Conservation (phyloP, 2,888 invertebrate genomes). For the Torymus tubicola region DNA sequence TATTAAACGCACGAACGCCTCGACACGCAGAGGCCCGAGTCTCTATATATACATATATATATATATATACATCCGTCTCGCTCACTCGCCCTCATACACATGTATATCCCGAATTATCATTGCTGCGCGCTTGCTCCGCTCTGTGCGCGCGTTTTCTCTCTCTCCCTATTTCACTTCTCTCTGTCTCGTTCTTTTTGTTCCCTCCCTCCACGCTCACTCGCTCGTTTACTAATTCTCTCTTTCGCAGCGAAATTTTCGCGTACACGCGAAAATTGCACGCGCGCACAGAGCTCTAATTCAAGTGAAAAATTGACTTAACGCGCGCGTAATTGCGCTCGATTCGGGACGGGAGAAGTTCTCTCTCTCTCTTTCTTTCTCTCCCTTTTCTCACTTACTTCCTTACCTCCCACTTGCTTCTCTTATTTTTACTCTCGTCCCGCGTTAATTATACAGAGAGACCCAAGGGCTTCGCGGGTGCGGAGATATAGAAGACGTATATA, state of each 20-base stretch:
- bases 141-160: slow-evolving; percentile 36
- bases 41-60: slow-evolving; percentile 28
- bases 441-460: slow-evolving; percentile 4
- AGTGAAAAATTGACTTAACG: slow-evolving; percentile 34
- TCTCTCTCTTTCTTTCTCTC: not conserved
- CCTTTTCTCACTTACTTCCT: not conserved
- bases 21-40: slow-evolving; percentile 44
- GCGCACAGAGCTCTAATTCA: slow-evolving; percentile 33
- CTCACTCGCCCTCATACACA: slow-evolving; percentile 39
- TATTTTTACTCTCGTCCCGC: no score
- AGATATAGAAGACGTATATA: no score
- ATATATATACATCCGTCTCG: not conserved
- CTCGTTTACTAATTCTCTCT: slow-evolving; percentile 48
- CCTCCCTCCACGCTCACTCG: not conserved
- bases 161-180: slow-evolving; percentile 25
- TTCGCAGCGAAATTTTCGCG: slow-evolving; percentile 26
- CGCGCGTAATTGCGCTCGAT: slow-evolving; percentile 10
- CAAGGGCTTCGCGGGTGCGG: not conserved
- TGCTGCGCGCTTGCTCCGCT: slow-evolving; percentile 30
- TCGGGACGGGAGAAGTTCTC: slow-evolving; percentile 3
- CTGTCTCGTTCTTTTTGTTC: slow-evolving; percentile 28
- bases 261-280: slow-evolving; percentile 21
- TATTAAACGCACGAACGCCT: slow-evolving; percentile 63
- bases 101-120: slow-evolving; percentile 52
- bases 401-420: no score